Evolutionary conservation across 2,888 invertebrate species (phyloP).

Genomic region (Ennomos erosarius): DNA sequence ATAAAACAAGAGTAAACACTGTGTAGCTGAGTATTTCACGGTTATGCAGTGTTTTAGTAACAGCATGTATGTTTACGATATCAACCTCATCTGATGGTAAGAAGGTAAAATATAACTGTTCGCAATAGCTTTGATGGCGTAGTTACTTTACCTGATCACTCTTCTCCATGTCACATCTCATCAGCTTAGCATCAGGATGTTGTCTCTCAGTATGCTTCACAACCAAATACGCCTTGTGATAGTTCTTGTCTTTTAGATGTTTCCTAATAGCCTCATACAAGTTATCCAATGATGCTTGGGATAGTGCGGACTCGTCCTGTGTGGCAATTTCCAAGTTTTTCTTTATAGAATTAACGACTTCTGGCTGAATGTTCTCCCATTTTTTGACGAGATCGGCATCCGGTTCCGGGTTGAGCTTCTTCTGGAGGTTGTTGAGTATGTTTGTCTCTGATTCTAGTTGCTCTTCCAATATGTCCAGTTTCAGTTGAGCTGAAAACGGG

Average conservation of each 20-base stretch:
- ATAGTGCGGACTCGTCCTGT: constrained; percentile 76
- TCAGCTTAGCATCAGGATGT: constrained; percentile 75
- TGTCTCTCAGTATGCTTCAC: constrained; percentile 78
- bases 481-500: constrained; percentile 92
- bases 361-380: constrained; percentile 83
- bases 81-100: too few relatives aligned
- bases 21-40: too few relatives aligned
- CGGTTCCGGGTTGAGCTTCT: constrained; percentile 74
- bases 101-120: too few relatives aligned
- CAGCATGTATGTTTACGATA: too few relatives aligned
- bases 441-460: constrained; percentile 86
- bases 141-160: constrained; percentile 71
- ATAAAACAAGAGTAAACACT: too few relatives aligned
- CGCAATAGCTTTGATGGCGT: neutral
- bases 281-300: constrained; percentile 75
- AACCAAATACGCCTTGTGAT: constrained; percentile 80
- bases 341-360: constrained; percentile 78
- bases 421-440: constrained; percentile 87
- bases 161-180: constrained; percentile 78
- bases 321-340: constrained; percentile 75
- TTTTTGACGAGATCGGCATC: constrained; percentile 74
- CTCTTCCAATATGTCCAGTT: constrained; percentile 82
- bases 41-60: too few relatives aligned
- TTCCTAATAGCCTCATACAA: constrained; percentile 73
- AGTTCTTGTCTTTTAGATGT: constrained; percentile 76